A percentile compares a stretch with the other conserved stretches of the same genome.
Evolutionary conservation across 2,797 vertebrate species (phyloP).

Genomic region (Pseudotriccus pelzelni): DNA sequence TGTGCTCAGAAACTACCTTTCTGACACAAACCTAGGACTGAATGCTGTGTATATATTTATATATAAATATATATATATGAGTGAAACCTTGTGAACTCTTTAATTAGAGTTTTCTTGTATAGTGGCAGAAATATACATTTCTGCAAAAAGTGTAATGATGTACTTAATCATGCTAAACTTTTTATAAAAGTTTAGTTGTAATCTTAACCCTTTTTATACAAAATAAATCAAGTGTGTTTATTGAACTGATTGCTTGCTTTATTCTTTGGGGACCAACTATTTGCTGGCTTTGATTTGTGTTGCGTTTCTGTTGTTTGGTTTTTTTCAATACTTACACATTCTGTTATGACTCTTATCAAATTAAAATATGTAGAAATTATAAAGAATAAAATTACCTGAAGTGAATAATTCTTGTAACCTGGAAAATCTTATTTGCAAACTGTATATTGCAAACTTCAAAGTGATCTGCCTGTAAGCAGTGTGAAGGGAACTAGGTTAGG

Average conservation of each 20-base stretch:
- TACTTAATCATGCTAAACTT: slow-evolving; percentile 99
- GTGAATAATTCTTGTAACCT: slow-evolving; percentile 41
- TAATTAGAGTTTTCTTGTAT: slow-evolving; percentile 88
- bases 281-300: slow-evolving; percentile 40
- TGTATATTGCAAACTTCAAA: not conserved
- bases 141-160: slow-evolving; percentile 97
- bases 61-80: slow-evolving; percentile 81
- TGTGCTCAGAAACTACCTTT: slow-evolving; percentile 85
- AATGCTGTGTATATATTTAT: slow-evolving; percentile 87
- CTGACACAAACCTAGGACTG: slow-evolving; percentile 90
- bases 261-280: slow-evolving; percentile 72
- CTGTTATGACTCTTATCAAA: slow-evolving; percentile 62
- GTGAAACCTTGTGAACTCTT: slow-evolving; percentile 92
- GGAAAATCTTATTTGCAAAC: slow-evolving; percentile 50
- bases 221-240: slow-evolving; percentile 98
- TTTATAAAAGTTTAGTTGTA: slow-evolving; percentile 99
- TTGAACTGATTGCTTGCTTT: slow-evolving; percentile 80
- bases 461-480: not conserved
- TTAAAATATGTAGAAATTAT: slow-evolving; percentile 65
- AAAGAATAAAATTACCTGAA: slow-evolving; percentile 73
- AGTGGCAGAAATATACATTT: slow-evolving; percentile 92
- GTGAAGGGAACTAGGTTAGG: not conserved
- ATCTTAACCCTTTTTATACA: slow-evolving; percentile 97
- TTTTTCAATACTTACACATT: not conserved
- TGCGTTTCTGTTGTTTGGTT: not conserved